These are phyloP conservation scores for Cariama cristata DNA, from an alignment of 2,113 vertebrate genomes.

Conservation along the genomic window DNA sequence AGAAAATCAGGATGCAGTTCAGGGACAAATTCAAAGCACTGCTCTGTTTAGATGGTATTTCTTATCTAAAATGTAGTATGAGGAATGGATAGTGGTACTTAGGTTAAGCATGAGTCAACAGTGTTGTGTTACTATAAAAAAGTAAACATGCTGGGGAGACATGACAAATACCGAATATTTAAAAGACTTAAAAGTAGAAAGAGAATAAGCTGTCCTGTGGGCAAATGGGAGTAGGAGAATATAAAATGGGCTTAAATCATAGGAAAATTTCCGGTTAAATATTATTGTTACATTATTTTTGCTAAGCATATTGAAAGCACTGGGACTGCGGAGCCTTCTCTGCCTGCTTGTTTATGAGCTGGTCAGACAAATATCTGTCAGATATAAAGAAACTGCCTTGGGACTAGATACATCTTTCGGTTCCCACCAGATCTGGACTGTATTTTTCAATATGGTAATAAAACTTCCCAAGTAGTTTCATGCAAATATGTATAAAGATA, in stretches of 20 bases:
- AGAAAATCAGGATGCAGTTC: conserved; percentile 3
- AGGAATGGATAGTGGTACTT: background rate
- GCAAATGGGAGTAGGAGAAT: background rate
- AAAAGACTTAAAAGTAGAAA: background rate
- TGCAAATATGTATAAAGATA: background rate
- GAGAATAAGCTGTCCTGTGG: background rate
- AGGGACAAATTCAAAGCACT: background rate
- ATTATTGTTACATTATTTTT: background rate
- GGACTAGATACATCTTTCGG: background rate
- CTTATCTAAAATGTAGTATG: background rate
- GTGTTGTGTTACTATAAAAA: conserved; percentile 1
- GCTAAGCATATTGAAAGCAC: background rate
- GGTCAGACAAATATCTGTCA: background rate
- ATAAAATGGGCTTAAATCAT: conserved; percentile 14
- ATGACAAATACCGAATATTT: conserved; percentile 16
- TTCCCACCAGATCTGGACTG: background rate
- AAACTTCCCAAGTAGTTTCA: background rate
- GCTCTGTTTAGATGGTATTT: background rate
- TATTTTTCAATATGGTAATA: conserved; percentile 10
- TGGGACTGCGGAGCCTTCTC: background rate
- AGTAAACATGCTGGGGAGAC: background rate
- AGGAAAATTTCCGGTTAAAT: background rate
- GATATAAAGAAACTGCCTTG: background rate
- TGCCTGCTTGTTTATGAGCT: background rate
- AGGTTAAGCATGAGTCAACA: conserved; percentile 19